Evolutionary conservation across 2,888 invertebrate species (phyloP).

Genomic region (Lepidocyrtinus sp.): DNA sequence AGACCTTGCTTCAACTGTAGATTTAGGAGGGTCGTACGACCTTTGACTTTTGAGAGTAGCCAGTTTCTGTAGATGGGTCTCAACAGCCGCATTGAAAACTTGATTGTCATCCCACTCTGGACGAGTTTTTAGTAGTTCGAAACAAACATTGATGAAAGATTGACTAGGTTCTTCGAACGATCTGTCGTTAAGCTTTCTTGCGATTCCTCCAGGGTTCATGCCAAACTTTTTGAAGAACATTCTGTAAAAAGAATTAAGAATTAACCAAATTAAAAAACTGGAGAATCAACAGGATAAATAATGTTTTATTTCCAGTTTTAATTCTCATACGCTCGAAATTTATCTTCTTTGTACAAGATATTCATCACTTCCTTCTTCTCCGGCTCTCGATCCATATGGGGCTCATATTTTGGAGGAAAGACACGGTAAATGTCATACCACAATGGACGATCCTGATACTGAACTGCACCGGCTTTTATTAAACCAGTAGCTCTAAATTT

Average conservation of each 20-base stretch:
- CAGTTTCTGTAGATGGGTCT: constrained; percentile 26
- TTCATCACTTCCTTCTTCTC: constrained; percentile 77
- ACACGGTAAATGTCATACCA: constrained; percentile 95
- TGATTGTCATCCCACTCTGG: constrained; percentile 75
- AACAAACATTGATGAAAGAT: constrained; percentile 77
- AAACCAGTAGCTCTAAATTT: constrained; percentile 82
- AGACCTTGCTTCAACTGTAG: not conserved
- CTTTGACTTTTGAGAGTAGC: not conserved
- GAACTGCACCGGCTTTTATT: constrained; percentile 84
- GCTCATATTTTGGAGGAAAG: constrained; percentile 91
- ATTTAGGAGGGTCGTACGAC: not conserved
- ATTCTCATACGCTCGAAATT: constrained; percentile 81
- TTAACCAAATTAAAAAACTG: no score
- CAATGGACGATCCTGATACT: constrained; percentile 86
- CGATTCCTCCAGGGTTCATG: constrained; percentile 56
- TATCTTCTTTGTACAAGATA: constrained; percentile 89
- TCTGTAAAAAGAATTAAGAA: constrained; percentile 70
- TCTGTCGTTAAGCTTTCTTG: constrained; percentile 49
- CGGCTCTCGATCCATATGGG: constrained; percentile 81
- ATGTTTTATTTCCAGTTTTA: not conserved
- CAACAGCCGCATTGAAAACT: constrained; percentile 73
- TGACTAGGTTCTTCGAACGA: constrained; percentile 57
- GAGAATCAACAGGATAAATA: not conserved
- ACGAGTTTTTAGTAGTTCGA: constrained; percentile 76
- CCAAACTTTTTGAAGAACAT: constrained; percentile 72